Percentiles rank a stretch among this genome's conserved stretches.
Evolutionary conservation across 2,113 vertebrate species (phyloP).

Genomic region (Speoplatyrhinus poulsoni): DNA sequence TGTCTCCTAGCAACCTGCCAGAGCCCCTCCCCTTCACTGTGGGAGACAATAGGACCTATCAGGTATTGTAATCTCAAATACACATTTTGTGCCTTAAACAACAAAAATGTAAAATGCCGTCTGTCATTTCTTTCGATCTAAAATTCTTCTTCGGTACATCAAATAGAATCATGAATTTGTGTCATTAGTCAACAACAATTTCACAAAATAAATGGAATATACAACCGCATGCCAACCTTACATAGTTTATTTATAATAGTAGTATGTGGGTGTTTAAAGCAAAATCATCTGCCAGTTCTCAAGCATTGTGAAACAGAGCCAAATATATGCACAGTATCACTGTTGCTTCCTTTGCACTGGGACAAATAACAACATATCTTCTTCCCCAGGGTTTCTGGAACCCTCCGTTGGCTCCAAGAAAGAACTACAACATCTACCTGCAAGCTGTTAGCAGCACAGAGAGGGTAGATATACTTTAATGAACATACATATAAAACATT

Average conservation of each 20-base stretch:
- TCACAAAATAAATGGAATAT: no score
- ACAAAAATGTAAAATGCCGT: not conserved
- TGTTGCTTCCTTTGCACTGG: not conserved
- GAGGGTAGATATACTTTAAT: constrained; percentile 78
- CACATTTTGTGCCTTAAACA: not conserved
- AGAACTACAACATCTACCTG: constrained; percentile 99
- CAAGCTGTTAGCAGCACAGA: constrained; percentile 98
- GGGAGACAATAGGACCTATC: constrained; percentile 97
- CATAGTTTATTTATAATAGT: not conserved
- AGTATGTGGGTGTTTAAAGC: not conserved
- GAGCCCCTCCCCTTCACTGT: constrained; percentile 94
- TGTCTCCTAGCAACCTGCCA: constrained; percentile 88
- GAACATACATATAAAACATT: constrained; percentile 1
- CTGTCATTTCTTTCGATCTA: no score
- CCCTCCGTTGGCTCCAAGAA: constrained; percentile 90
- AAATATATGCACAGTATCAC: not conserved
- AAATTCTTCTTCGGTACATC: no score
- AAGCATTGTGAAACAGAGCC: not conserved
- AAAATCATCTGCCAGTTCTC: not conserved
- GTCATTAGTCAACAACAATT: no score
- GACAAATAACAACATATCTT: not conserved
- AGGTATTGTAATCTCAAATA: constrained; percentile 39
- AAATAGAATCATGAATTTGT: no score
- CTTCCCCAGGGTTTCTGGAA: constrained; percentile 89
- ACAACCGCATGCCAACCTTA: no score